Evolutionary conservation across 2,113 vertebrate species (phyloP).

Genomic region (Crotophaga sulcirostris): DNA sequence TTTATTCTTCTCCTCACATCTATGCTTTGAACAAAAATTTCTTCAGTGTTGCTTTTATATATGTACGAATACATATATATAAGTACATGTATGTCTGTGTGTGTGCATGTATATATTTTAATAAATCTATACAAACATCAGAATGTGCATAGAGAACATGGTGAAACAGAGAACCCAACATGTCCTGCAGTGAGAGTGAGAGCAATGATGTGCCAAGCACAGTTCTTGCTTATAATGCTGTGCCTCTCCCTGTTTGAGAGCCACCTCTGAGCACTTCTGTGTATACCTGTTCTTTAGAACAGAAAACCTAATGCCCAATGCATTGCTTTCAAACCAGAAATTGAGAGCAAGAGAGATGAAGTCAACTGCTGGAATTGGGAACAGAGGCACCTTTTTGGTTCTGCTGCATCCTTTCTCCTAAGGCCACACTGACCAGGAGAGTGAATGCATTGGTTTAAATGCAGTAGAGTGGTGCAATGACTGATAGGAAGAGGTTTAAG

Average conservation of each 20-base stretch:
- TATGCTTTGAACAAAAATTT: not conserved
- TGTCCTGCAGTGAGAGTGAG: not conserved
- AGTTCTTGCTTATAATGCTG: not conserved
- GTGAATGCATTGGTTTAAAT: not conserved
- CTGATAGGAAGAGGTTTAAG: not conserved
- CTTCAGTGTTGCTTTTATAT: not conserved
- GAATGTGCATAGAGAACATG: not conserved
- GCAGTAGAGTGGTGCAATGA: not conserved
- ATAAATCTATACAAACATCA: not conserved
- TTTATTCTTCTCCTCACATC: not conserved
- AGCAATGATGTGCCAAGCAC: not conserved
- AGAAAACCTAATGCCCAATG: not conserved
- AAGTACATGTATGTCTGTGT: not conserved
- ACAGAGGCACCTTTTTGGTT: not conserved
- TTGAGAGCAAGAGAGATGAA: not conserved
- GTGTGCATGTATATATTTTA: not conserved
- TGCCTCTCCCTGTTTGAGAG: not conserved
- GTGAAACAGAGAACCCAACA: not conserved
- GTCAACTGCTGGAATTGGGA: not conserved
- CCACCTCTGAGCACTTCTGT: not conserved
- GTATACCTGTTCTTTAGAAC: not conserved
- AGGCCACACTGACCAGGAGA: not conserved
- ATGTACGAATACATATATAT: too few relatives aligned
- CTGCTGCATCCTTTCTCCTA: not conserved
- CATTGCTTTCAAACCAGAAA: not conserved